These are phyloP conservation scores for Fundulus diaphanus DNA, from an alignment of 2,797 vertebrate species.

Conservation along the genomic window DNA sequence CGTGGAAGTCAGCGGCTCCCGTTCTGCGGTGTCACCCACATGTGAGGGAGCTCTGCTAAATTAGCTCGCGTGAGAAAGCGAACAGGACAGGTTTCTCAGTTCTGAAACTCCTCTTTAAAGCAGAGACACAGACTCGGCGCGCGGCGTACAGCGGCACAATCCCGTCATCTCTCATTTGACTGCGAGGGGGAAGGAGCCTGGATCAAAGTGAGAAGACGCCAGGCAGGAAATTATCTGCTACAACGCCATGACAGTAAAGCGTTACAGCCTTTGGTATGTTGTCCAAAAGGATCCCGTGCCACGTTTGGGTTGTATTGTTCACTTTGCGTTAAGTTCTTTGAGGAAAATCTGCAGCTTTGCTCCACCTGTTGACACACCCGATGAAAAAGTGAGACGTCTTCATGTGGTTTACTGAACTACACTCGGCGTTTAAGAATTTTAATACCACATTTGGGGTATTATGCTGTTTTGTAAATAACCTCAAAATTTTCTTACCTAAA, in stretches of 20 bases:
- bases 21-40: constrained; percentile 48
- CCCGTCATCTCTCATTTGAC: constrained; percentile 64
- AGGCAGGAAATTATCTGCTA: constrained; percentile 48
- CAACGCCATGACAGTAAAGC: constrained; percentile 41
- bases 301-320: constrained; percentile 41
- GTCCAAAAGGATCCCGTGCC: constrained; percentile 59
- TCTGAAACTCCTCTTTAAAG: constrained; percentile 67
- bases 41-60: constrained; percentile 67
- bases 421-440: neutral
- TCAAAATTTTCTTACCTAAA: neutral
- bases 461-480: neutral
- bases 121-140: constrained; percentile 48
- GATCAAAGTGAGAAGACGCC: constrained; percentile 72
- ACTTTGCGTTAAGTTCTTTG: constrained; percentile 47
- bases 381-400: constrained; percentile 2
- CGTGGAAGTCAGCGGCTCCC: constrained; percentile 60
- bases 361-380: constrained; percentile 53
- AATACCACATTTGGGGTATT: neutral
- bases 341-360: constrained; percentile 44
- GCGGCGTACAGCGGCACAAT: constrained; percentile 30
- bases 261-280: constrained; percentile 62
- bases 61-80: constrained; percentile 74
- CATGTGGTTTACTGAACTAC: neutral
- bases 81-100: constrained; percentile 63
- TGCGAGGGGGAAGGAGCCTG: constrained; percentile 38